Percentiles rank a stretch among this genome's conserved stretches.
These are phyloP conservation scores for Itoplectis maculator DNA, from an alignment of 2,888 invertebrate genomes.

Conservation along the genomic window DNA sequence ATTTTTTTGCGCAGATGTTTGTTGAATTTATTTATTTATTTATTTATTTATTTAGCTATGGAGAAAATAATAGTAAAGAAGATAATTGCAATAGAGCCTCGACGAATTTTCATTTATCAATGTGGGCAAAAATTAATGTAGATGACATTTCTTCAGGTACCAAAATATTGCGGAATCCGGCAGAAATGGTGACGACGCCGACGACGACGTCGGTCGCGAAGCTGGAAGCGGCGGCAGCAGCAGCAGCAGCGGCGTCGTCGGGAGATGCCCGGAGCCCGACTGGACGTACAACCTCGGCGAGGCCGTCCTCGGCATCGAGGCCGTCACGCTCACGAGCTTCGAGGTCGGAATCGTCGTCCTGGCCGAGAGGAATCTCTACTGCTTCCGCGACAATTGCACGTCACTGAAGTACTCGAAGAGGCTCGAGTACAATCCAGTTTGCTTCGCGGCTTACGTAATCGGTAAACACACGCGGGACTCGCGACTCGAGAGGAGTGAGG, in stretches of 20 bases:
- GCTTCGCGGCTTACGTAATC: constrained; percentile 90
- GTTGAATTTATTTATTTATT: no score
- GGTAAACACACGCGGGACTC: constrained; percentile 82
- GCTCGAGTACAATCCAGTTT: constrained; percentile 93
- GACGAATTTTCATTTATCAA: not conserved
- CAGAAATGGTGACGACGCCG: no score
- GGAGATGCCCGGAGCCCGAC: constrained; percentile 89
- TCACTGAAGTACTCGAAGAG: constrained; percentile 92
- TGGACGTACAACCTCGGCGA: constrained; percentile 95
- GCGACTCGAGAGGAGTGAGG: constrained; percentile 7
- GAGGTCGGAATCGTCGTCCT: constrained; percentile 91
- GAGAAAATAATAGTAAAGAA: no score
- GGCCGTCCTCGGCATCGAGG: constrained; percentile 88
- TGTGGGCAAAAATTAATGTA: not conserved
- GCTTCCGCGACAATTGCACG: constrained; percentile 92
- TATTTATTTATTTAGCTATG: no score
- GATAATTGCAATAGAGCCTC: no score
- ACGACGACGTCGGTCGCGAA: constrained; percentile 62
- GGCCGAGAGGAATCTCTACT: constrained; percentile 94
- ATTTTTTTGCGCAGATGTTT: no score
- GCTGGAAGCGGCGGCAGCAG: constrained; percentile 82
- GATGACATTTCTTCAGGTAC: constrained; percentile 79
- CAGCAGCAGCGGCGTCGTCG: no score
- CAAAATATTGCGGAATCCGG: constrained; percentile 83
- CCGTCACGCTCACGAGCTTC: constrained; percentile 87